Percentiles rank a stretch among this genome's conserved stretches.
Evolutionary conservation across 1,140 invertebrate species (phyloP).

Genomic region (Mercenaria mercenaria): DNA sequence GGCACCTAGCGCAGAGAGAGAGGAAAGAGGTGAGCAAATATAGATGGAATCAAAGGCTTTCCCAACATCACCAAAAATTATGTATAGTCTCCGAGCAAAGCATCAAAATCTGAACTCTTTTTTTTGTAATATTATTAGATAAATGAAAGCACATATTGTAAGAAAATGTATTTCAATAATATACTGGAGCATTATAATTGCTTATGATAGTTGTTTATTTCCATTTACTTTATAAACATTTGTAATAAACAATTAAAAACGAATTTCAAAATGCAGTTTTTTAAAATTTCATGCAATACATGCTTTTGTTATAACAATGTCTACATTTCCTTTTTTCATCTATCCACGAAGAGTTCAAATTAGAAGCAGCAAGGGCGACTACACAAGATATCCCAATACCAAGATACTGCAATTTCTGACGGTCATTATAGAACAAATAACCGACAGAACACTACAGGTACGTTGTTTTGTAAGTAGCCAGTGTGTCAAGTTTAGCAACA

Average conservation of each 20-base stretch:
- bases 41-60: slow-evolving; percentile 20
- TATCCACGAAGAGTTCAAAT: neutral
- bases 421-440: neutral
- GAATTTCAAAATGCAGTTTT: slow-evolving; percentile 20
- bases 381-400: slow-evolving; percentile 18
- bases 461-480: slow-evolving; percentile 1
- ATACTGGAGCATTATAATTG: too few species aligned
- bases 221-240: neutral
- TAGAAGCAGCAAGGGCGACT: neutral
- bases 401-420: slow-evolving; percentile 5
- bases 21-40: slow-evolving; percentile 14
- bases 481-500: neutral
- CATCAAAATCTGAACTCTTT: slow-evolving; percentile 22
- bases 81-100: slow-evolving; percentile 1
- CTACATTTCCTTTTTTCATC: neutral
- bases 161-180: too few species aligned
- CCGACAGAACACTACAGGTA: neutral
- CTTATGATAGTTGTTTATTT: too few species aligned
- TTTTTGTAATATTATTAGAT: neutral
- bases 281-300: neutral
- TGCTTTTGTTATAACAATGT: slow-evolving; percentile 20
- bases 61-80: neutral
- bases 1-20: slow-evolving; percentile 63
- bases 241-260: neutral
- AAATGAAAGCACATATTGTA: too few species aligned